Percentiles rank a stretch among this genome's conserved stretches.
These are phyloP conservation scores for Potamarius usumacintae DNA, from an alignment of 2,113 vertebrate species.

Conservation along the genomic window DNA sequence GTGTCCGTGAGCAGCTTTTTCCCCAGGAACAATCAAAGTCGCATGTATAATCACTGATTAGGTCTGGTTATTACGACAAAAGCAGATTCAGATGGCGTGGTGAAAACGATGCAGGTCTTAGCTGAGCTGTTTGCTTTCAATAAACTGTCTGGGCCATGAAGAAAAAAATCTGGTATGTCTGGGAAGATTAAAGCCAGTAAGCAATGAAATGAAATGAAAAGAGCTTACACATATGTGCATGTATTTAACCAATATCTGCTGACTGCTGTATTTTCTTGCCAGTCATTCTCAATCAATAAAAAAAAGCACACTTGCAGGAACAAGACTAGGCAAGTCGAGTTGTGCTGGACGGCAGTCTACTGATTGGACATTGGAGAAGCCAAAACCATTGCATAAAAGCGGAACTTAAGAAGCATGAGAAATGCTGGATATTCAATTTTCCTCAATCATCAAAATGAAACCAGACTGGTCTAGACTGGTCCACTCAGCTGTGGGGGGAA, in stretches of 20 bases:
- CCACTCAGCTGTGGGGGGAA: background rate
- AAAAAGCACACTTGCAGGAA: background rate
- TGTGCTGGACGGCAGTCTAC: background rate
- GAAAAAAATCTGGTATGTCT: background rate
- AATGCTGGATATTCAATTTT: background rate
- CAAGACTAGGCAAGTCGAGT: background rate
- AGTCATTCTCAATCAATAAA: background rate
- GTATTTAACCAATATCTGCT: background rate
- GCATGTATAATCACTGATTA: slow-evolving; percentile 31
- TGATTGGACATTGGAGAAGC: background rate
- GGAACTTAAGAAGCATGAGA: background rate
- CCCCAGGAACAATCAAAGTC: slow-evolving; percentile 26
- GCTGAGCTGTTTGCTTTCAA: slow-evolving; percentile 26
- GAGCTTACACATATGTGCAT: background rate
- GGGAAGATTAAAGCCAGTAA: background rate
- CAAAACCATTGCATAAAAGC: background rate
- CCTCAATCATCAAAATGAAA: background rate
- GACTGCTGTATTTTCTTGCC: background rate
- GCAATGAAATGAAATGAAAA: background rate
- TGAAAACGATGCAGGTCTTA: slow-evolving; percentile 41
- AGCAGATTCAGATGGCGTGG: slow-evolving; percentile 12
- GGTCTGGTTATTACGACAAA: slow-evolving; percentile 5
- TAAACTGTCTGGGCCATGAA: background rate
- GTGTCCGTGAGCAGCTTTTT: background rate
- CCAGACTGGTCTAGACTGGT: background rate